Conservation (phyloP, 2,113 vertebrate genomes). For the Carassius gibelio region DNA sequence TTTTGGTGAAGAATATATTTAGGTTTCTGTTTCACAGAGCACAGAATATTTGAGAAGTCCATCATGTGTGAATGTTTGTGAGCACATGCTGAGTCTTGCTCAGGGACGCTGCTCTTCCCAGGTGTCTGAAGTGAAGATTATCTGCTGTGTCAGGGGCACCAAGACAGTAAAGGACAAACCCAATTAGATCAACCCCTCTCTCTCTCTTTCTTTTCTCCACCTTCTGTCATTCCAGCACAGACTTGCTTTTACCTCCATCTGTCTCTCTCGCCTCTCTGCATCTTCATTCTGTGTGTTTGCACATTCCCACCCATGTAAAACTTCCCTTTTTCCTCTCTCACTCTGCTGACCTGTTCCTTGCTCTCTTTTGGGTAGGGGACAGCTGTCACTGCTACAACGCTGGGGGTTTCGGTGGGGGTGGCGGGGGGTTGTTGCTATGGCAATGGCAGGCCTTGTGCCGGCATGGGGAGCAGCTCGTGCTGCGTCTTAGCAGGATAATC, state of each 20-base stretch:
- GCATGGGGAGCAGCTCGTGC: constrained; percentile 67
- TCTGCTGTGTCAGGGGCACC: constrained; percentile 51
- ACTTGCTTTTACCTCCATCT: constrained; percentile 28
- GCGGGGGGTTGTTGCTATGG: constrained; percentile 63
- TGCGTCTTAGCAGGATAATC: constrained; percentile 75
- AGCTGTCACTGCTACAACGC: constrained; percentile 49
- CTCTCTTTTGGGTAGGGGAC: constrained; percentile 48
- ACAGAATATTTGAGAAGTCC: background rate
- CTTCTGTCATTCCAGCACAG: constrained; percentile 18
- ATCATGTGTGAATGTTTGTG: constrained; percentile 23
- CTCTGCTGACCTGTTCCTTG: background rate
- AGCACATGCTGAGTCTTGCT: constrained; percentile 11
- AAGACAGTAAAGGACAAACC: constrained; percentile 61
- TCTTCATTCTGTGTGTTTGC: background rate
- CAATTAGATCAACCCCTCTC: constrained; percentile 24
- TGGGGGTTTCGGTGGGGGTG: constrained; percentile 4
- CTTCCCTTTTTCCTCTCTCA: background rate
- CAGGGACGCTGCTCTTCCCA: constrained; percentile 4
- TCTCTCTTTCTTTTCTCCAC: background rate
- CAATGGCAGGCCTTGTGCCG: constrained; percentile 64
- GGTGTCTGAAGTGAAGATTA: constrained; percentile 53
- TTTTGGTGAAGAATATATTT: background rate
- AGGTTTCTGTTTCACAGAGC: background rate
- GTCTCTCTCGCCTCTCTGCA: background rate
- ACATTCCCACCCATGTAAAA: background rate